Conservation (phyloP, 2,888 invertebrate genomes). For the Troides helena region DNA sequence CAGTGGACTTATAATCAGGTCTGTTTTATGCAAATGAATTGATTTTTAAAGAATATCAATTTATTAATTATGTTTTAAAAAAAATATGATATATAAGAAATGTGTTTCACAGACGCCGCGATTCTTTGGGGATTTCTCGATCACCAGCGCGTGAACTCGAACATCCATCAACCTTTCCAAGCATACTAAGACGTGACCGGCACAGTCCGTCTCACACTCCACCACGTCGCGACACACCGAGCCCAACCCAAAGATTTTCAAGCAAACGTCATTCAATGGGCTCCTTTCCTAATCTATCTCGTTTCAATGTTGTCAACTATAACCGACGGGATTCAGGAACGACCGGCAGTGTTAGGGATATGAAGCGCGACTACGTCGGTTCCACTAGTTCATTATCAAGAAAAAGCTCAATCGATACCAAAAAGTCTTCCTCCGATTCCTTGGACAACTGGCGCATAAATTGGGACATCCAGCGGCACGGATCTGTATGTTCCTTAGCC, state of each 20-base stretch:
- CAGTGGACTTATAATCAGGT: slow-evolving; percentile 74
- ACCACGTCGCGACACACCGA: slow-evolving; percentile 73
- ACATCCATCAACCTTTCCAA: slow-evolving; percentile 87
- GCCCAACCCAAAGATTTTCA: slow-evolving; percentile 63
- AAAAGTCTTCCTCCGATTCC: slow-evolving; percentile 84
- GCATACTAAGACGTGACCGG: slow-evolving; percentile 82
- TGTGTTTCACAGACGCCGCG: slow-evolving; percentile 74
- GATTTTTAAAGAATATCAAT: no score
- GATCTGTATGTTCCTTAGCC: slow-evolving; percentile 80
- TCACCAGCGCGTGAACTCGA: slow-evolving; percentile 81
- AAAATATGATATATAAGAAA: background rate
- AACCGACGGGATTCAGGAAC: slow-evolving; percentile 68
- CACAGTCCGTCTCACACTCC: slow-evolving; percentile 73
- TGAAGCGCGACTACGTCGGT: slow-evolving; percentile 78
- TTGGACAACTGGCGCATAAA: slow-evolving; percentile 85
- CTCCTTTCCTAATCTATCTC: slow-evolving; percentile 65
- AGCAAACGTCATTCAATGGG: slow-evolving; percentile 72
- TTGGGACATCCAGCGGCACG: slow-evolving; percentile 84
- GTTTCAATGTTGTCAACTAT: slow-evolving; percentile 64
- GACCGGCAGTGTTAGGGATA: slow-evolving; percentile 65
- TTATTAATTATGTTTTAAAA: no score
- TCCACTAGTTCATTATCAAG: slow-evolving; percentile 69
- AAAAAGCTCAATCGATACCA: slow-evolving; percentile 75
- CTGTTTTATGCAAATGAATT: slow-evolving; percentile 38
- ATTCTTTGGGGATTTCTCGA: slow-evolving; percentile 80